Evolutionary conservation across 2,888 invertebrate species (phyloP).

Genomic region (Idaea dimidiata): DNA sequence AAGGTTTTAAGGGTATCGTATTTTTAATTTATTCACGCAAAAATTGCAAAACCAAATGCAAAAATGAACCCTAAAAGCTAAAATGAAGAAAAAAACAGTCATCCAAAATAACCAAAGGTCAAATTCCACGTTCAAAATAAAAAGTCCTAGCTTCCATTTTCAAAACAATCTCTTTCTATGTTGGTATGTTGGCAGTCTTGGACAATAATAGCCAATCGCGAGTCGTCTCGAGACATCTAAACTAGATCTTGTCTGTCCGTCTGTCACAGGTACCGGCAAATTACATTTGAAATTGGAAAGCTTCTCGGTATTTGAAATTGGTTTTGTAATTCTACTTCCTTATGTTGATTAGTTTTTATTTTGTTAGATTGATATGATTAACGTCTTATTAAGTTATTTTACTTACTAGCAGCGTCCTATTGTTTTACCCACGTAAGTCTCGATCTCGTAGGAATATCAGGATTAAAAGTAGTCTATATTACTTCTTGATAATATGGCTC

Average conservation of each 20-base stretch:
- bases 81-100: too few relatives aligned
- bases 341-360: not conserved
- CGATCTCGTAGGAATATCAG: too few relatives aligned
- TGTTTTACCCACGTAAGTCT: too few relatives aligned
- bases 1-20: too few relatives aligned
- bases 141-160: not conserved
- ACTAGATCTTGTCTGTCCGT: slow-evolving; percentile 42
- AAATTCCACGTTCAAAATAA: not conserved
- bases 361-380: not conserved
- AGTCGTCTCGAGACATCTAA: slow-evolving; percentile 38
- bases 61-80: too few relatives aligned
- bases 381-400: not conserved
- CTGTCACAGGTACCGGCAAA: slow-evolving; percentile 23
- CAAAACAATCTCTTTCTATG: not conserved
- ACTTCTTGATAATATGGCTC: too few relatives aligned
- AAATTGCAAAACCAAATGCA: too few relatives aligned
- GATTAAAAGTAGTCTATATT: too few relatives aligned
- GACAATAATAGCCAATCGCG: not conserved
- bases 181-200: not conserved
- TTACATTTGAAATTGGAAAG: slow-evolving; percentile 1
- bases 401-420: not conserved
- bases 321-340: not conserved
- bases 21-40: too few relatives aligned
- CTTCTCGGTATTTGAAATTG: not conserved
- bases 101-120: too few relatives aligned